Evolutionary conservation across 2,888 invertebrate species (phyloP).

Genomic region (Drosophila glabriapex): DNA sequence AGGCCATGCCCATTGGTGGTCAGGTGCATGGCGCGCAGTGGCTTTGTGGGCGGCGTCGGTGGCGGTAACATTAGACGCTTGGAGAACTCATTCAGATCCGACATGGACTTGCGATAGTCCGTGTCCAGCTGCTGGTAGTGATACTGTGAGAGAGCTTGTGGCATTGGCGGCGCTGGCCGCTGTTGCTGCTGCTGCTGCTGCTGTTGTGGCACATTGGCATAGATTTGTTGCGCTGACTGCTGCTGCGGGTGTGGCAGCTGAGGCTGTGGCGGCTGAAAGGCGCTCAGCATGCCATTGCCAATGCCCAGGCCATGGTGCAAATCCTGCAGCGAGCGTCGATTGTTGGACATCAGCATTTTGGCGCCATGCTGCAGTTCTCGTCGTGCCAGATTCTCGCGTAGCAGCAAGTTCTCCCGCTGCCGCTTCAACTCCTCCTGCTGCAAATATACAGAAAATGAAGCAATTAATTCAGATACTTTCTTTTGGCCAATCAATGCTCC

Average conservation of each 20-base stretch:
- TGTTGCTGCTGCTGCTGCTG: conserved; percentile 65
- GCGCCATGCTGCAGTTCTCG: conserved; percentile 86
- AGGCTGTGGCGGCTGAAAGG: conserved; percentile 55
- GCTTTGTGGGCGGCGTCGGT: conserved; percentile 87
- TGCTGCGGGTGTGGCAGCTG: conserved; percentile 42
- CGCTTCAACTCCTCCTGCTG: conserved; percentile 92
- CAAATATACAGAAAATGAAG: background rate
- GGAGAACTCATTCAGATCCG: conserved; percentile 86
- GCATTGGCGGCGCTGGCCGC: conserved; percentile 62
- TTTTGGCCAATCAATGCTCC: background rate
- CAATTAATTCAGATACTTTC: background rate
- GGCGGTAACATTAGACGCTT: conserved; percentile 82
- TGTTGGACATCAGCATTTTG: conserved; percentile 85
- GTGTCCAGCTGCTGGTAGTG: conserved; percentile 84
- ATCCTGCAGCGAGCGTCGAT: conserved; percentile 89
- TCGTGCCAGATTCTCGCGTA: conserved; percentile 88
- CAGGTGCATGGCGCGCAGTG: conserved; percentile 85
- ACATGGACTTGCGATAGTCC: conserved; percentile 87
- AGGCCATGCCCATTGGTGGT: conserved; percentile 53
- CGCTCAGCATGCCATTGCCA: conserved; percentile 66
- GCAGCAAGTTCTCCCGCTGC: conserved; percentile 90
- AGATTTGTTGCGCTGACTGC: conserved; percentile 61
- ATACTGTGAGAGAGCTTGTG: conserved; percentile 77
- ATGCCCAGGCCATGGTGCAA: conserved; percentile 84
- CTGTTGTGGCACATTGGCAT: conserved; percentile 72